Evolutionary conservation across 2,797 vertebrate species (phyloP), one percentile per base, ranked within the genome.

Genomic region (Acanthornis magna): DNA sequence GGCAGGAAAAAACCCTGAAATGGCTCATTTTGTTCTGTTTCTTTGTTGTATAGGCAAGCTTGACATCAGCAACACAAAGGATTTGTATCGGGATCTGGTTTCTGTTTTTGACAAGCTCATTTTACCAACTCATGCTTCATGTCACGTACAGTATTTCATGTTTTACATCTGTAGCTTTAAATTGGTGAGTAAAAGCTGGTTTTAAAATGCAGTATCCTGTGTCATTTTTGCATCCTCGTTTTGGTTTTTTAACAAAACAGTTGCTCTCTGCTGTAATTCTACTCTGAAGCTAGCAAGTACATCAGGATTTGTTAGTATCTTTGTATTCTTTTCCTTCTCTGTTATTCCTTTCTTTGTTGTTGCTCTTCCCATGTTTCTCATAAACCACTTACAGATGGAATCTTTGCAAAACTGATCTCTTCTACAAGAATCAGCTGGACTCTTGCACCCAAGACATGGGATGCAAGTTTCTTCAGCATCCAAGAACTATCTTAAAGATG

Each of bases 141-240:
- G 98, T 93, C 99, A 99, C 1, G 98, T 99, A 42, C 99, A 99
- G 91, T 99, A 98, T 96, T 97, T 96, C 70, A 97, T 99, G 91
- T 99, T 99, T 91, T 99, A 99, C 97, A 98, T 99, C 88, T 99
- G 98, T 96, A 99, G 99, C 97, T 99, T 99, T 97, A 99, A 98
- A 96, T 84, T 99, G 99, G 99, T 99, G 88, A 98, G 99, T 98
- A 74, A 48, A 34, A 66, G 10, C 22, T n/a, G 13, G 25, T 82
- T 75, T 75, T 67, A 45, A 43, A 34, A 29, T 61, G 30, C 19
- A 22, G 4, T 5, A 2, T 70, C n/a, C 72, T 85, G 7, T 82
- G 53, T 38, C 7, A 45, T 79, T 85, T 78, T 55, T 89, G 36
- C 62, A 42, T 68, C 22, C 13, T 71, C 51, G 8, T 27, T 89